phyloP scores from a whole-genome alignment of 1,140 invertebrate genomes.

The Aradophagus sp. region DNA sequence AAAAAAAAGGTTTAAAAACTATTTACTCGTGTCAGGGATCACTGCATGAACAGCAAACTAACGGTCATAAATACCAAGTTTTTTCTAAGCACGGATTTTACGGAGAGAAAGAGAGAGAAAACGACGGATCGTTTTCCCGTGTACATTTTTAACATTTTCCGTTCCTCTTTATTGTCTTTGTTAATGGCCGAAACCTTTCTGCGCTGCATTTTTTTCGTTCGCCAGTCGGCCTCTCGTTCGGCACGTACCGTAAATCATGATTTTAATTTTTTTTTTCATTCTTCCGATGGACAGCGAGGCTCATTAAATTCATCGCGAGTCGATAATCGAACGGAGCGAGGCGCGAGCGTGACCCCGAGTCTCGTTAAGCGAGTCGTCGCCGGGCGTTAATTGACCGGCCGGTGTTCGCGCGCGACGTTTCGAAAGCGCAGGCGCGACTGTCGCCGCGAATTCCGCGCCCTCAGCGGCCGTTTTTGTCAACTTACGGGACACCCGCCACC shows the following conservation, averaged over 20 bases:
- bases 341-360: conserved; percentile 44
- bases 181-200: neutral
- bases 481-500: conserved; percentile 1
- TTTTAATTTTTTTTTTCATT: conserved; percentile 37
- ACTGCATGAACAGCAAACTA: too few relatives aligned
- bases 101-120: too few relatives aligned
- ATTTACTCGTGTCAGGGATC: too few relatives aligned
- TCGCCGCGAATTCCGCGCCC: neutral
- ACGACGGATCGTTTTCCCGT: too few relatives aligned
- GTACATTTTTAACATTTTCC: neutral
- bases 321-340: conserved; percentile 32
- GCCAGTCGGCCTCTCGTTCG: conserved; percentile 1
- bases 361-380: conserved; percentile 45
- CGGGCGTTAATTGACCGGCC: conserved; percentile 34
- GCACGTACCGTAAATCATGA: conserved; percentile 28
- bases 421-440: conserved; percentile 7
- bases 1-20: too few relatives aligned
- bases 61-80: too few relatives aligned
- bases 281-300: too few relatives aligned
- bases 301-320: conserved; percentile 39
- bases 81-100: too few relatives aligned
- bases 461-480: conserved; percentile 3
- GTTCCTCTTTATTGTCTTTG: neutral
- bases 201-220: neutral
- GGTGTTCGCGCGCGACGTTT: conserved; percentile 26